Conservation (phyloP, 2,797 vertebrate genomes). For the Cottoperca gobio region DNA sequence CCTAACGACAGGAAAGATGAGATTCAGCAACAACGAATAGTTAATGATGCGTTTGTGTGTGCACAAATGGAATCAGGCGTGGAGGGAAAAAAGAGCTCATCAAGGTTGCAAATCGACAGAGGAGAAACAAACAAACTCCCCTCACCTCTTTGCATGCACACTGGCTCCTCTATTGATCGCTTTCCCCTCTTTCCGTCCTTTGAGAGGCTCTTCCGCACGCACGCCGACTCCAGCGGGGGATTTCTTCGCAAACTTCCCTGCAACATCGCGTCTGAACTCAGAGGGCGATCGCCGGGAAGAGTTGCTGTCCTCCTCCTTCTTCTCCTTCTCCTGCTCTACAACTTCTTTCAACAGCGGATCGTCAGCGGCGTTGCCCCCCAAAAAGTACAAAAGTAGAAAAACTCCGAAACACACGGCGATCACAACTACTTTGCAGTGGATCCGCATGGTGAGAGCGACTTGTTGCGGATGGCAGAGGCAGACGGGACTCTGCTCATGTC, state of each 20-base stretch:
- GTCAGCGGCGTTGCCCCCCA: slow-evolving; percentile 80
- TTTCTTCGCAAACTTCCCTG: slow-evolving; percentile 70
- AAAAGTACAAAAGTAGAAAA: slow-evolving; percentile 89
- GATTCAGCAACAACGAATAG: not conserved
- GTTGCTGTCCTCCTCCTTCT: slow-evolving; percentile 46
- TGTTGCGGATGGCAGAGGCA: slow-evolving; percentile 49
- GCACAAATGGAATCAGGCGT: not conserved
- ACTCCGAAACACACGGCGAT: slow-evolving; percentile 84
- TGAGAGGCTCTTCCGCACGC: slow-evolving; percentile 49
- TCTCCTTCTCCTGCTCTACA: slow-evolving; percentile 28
- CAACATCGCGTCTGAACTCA: slow-evolving; percentile 51
- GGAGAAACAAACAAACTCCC: slow-evolving; percentile 38
- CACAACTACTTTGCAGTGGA: slow-evolving; percentile 81
- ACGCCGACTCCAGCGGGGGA: slow-evolving; percentile 25
- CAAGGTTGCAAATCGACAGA: slow-evolving; percentile 9
- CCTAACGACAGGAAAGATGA: not conserved
- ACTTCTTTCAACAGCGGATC: slow-evolving; percentile 79
- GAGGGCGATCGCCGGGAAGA: slow-evolving; percentile 49
- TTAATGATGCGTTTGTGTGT: not conserved
- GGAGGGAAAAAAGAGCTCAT: not conserved
- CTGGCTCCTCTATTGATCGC: slow-evolving; percentile 48
- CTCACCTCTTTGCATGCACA: slow-evolving; percentile 80
- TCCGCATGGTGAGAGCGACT: slow-evolving; percentile 83
- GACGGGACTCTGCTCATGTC: slow-evolving; percentile 71
- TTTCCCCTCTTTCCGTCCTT: slow-evolving; percentile 52